Percentiles rank a stretch among this genome's conserved stretches.
These are phyloP conservation scores for Empidonax traillii DNA, from an alignment of 2,113 vertebrate genomes.

Conservation along the genomic window DNA sequence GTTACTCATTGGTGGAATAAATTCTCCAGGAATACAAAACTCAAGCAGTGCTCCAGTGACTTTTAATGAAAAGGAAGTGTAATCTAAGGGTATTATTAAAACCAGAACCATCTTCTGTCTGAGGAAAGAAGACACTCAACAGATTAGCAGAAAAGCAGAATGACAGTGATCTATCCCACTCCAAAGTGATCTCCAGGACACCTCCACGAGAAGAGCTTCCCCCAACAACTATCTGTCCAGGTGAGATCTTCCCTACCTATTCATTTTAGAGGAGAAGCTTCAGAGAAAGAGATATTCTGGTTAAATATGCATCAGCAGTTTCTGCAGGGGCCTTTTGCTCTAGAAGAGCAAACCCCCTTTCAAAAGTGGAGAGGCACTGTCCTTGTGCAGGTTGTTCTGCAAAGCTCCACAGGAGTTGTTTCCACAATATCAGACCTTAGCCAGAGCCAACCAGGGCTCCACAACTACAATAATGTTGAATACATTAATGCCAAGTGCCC, in stretches of 20 bases:
- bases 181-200: neutral
- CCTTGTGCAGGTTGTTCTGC: neutral
- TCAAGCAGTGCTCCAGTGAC: neutral
- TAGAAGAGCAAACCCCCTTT: neutral
- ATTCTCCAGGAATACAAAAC: neutral
- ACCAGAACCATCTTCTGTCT: neutral
- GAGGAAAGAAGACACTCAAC: neutral
- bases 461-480: slow-evolving; percentile 43
- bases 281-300: neutral
- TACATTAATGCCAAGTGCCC: slow-evolving; percentile 44
- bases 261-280: neutral
- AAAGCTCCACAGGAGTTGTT: neutral
- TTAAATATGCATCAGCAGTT: neutral
- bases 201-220: neutral
- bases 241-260: neutral
- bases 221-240: neutral
- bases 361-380: neutral
- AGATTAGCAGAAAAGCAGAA: neutral
- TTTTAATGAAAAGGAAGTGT: neutral
- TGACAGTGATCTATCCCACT: neutral
- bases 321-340: neutral
- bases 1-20: neutral
- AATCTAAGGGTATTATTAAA: neutral
- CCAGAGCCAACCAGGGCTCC: neutral
- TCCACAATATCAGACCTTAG: neutral